Evolutionary conservation across 2,888 invertebrate genomes (phyloP).

Genomic region (Yponomeuta evonymella): DNA sequence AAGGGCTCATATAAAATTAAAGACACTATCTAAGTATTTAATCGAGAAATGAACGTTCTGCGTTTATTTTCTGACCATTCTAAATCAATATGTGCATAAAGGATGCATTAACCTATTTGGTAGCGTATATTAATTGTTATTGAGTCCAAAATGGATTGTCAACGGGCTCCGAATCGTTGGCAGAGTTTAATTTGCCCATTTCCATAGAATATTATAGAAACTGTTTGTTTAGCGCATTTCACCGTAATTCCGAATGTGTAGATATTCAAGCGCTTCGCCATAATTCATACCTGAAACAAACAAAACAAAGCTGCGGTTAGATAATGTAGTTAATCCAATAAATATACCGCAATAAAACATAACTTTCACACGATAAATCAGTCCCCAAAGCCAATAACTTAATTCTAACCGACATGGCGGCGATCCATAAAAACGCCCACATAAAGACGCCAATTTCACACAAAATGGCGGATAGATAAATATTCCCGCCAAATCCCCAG

Average conservation of each 20-base stretch:
- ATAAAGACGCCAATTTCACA: conserved; percentile 24
- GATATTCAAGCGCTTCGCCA: neutral
- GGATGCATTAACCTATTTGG: neutral
- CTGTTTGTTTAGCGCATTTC: neutral
- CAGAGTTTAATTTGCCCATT: neutral
- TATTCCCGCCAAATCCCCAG: neutral
- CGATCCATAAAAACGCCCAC: neutral
- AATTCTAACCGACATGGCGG: neutral
- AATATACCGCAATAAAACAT: neutral
- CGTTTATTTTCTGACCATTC: neutral
- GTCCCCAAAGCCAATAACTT: neutral
- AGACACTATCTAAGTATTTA: no score
- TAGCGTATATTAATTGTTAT: neutral
- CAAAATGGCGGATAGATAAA: neutral
- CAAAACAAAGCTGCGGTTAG: neutral
- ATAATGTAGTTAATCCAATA: no score
- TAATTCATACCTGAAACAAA: neutral
- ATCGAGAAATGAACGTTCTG: neutral
- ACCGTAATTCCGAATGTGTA: neutral
- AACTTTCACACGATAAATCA: conserved; percentile 1
- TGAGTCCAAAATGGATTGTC: neutral
- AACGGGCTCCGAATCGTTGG: neutral
- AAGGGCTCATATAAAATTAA: neutral
- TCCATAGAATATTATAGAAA: neutral
- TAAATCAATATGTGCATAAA: neutral